These are phyloP conservation scores for Nicator chloris DNA, from an alignment of 2,113 vertebrate genomes.

Conservation along the genomic window DNA sequence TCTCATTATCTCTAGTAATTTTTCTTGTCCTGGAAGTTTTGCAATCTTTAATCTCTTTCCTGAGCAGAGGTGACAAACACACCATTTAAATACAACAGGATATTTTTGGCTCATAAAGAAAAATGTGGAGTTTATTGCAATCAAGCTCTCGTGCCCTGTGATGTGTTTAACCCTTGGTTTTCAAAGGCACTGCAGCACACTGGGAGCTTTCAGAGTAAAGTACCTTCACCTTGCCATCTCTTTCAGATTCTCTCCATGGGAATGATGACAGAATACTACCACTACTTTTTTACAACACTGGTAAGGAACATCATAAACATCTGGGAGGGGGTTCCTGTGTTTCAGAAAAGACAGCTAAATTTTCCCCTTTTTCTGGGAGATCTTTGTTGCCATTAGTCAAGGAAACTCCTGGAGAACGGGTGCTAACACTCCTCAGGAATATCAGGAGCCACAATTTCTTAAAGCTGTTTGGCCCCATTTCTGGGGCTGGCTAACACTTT, in stretches of 20 bases:
- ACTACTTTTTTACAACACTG: slow-evolving; percentile 97
- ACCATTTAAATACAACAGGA: neutral
- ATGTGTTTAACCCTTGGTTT: neutral
- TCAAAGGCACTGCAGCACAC: neutral
- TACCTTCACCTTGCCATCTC: neutral
- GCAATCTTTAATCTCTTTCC: neutral
- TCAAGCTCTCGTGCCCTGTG: neutral
- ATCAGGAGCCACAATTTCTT: neutral
- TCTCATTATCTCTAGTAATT: neutral
- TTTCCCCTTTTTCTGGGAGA: neutral
- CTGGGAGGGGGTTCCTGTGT: neutral
- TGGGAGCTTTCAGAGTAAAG: neutral
- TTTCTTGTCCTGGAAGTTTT: neutral
- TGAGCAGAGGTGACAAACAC: neutral
- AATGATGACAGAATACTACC: slow-evolving; percentile 99
- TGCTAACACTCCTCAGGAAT: neutral
- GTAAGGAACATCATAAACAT: slow-evolving; percentile 71
- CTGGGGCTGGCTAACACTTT: neutral
- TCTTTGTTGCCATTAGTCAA: neutral
- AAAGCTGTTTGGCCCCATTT: neutral
- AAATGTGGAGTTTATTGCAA: neutral
- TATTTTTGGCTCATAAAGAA: neutral
- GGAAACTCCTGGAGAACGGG: neutral
- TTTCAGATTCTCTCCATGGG: slow-evolving; percentile 94
- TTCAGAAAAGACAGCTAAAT: neutral